Conservation (phyloP, 2,797 vertebrate species). For the Percopsis omiscomaycus region DNA sequence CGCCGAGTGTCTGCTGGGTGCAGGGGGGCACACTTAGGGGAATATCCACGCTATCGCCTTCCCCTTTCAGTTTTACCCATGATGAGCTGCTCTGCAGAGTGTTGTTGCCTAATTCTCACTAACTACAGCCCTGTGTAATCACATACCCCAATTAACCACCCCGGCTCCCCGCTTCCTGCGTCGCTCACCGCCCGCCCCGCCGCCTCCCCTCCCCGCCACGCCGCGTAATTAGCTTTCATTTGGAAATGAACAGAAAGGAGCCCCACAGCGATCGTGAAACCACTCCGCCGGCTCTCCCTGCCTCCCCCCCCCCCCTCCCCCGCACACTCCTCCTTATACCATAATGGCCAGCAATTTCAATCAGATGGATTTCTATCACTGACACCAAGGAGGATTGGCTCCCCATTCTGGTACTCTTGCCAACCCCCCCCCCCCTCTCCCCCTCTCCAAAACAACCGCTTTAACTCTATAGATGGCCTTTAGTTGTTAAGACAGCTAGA, state of each 20-base stretch:
- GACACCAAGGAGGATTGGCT: constrained; percentile 93
- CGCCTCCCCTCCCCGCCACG: constrained; percentile 83
- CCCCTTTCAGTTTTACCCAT: constrained; percentile 87
- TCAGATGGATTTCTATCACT: constrained; percentile 97
- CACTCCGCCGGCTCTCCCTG: constrained; percentile 58
- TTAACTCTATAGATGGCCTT: constrained; percentile 50
- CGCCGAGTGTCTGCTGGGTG: constrained; percentile 31
- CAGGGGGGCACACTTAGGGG: constrained; percentile 84
- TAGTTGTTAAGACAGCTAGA: constrained; percentile 52
- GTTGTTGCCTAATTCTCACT: constrained; percentile 97
- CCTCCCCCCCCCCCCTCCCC: constrained; percentile 47
- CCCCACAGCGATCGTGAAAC: constrained; percentile 91
- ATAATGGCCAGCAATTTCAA: constrained; percentile 97
- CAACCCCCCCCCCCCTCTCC: constrained; percentile 53
- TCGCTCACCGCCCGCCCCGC: constrained; percentile 80
- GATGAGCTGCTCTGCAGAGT: constrained; percentile 93
- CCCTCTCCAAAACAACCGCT: constrained; percentile 49
- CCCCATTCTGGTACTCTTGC: constrained; percentile 32
- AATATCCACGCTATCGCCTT: constrained; percentile 88
- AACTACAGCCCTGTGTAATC: constrained; percentile 99
- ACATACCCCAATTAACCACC: constrained; percentile 98
- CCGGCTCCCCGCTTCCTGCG: constrained; percentile 89
- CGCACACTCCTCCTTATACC: constrained; percentile 72
- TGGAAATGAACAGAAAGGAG: constrained; percentile 85
- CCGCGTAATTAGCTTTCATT: constrained; percentile 99